Conservation (phyloP, 2,888 invertebrate species). For the Andrena praecox region DNA sequence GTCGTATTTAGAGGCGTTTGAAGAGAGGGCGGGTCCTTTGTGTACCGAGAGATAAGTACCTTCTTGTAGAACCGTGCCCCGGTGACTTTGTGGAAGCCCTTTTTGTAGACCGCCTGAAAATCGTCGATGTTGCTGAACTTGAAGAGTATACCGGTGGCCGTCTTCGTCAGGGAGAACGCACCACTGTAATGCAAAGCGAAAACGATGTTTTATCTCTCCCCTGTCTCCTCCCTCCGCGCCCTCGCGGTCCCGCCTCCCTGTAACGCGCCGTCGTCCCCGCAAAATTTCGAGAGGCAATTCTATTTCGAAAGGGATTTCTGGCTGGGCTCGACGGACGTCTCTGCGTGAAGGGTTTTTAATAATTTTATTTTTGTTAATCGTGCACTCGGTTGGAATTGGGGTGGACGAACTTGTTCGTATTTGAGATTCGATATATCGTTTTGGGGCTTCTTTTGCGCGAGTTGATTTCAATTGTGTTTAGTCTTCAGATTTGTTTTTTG, state of each 20-base stretch:
- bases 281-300: slow-evolving; percentile 3
- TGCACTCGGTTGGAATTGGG: not conserved
- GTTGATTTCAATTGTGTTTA: too few relatives aligned
- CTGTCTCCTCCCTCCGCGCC: not conserved
- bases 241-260: not conserved
- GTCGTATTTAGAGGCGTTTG: slow-evolving; percentile 58
- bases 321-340: not conserved
- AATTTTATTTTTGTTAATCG: too few relatives aligned
- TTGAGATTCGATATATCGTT: too few relatives aligned
- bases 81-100: slow-evolving; percentile 94
- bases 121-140: slow-evolving; percentile 95
- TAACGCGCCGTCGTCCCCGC: slow-evolving; percentile 11
- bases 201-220: slow-evolving; percentile 38
- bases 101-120: slow-evolving; percentile 94
- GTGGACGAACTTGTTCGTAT: not conserved
- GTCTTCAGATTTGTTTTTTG: too few relatives aligned
- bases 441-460: too few relatives aligned
- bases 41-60: slow-evolving; percentile 85
- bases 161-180: slow-evolving; percentile 94
- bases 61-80: slow-evolving; percentile 94
- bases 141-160: slow-evolving; percentile 94
- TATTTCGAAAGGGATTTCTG: not conserved
- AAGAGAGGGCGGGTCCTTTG: slow-evolving; percentile 49
- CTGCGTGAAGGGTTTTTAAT: too few relatives aligned
- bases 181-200: slow-evolving; percentile 86